Evolutionary conservation across 2,113 vertebrate genomes (phyloP).

Genomic region (Notothenia rossii): DNA sequence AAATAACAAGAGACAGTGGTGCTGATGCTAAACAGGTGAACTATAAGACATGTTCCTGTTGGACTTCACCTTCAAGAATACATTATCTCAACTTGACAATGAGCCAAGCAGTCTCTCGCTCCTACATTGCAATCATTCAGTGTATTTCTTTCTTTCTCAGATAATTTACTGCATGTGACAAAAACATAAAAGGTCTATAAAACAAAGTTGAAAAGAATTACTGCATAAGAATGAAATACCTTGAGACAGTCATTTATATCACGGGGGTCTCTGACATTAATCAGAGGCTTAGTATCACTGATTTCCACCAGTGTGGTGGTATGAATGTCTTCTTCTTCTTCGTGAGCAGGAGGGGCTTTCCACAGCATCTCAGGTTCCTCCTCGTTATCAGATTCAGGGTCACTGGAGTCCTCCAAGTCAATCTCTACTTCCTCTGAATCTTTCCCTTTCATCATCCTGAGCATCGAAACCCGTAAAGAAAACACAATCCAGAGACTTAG

Average conservation of each 20-base stretch:
- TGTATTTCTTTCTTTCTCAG: background rate
- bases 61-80: background rate
- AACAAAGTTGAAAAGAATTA: background rate
- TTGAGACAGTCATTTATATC: conserved; percentile 84
- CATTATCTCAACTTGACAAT: conserved; percentile 32
- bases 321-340: conserved; percentile 79
- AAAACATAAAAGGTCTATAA: background rate
- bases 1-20: conserved; percentile 23
- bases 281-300: conserved; percentile 82
- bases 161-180: background rate
- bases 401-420: conserved; percentile 75
- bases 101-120: background rate
- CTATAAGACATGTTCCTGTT: background rate
- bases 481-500: conserved; percentile 16
- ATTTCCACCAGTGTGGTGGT: conserved; percentile 78
- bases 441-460: conserved; percentile 69
- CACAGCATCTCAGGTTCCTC: conserved; percentile 72
- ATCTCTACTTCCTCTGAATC: conserved; percentile 81
- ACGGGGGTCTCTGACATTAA: conserved; percentile 80
- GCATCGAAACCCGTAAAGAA: conserved; percentile 38
- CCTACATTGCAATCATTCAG: background rate
- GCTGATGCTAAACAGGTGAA: background rate
- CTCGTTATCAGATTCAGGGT: conserved; percentile 66
- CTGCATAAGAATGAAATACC: conserved; percentile 68
- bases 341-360: conserved; percentile 72